Conservation (phyloP, 2,797 vertebrate species). For the Vultur gryphus region DNA sequence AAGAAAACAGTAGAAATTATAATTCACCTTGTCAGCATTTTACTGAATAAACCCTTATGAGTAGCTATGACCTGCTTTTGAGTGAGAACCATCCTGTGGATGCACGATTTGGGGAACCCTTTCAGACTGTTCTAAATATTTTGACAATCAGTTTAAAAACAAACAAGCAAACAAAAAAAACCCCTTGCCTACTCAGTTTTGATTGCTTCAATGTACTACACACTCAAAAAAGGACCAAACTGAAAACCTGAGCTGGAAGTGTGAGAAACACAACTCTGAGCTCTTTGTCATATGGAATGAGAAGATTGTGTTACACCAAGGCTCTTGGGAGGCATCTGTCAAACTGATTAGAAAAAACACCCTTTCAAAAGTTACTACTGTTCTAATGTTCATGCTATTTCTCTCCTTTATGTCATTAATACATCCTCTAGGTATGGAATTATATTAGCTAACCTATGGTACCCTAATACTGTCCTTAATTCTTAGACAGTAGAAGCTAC, state of each 20-base stretch:
- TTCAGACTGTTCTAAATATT: not conserved
- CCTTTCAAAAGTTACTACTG: not conserved
- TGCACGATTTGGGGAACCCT: rapidly evolving
- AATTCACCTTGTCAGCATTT: not conserved
- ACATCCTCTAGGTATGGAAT: not conserved
- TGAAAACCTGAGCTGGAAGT: not conserved
- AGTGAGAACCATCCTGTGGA: not conserved
- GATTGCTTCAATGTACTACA: not conserved
- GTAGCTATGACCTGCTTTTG: not conserved
- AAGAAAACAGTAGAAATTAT: not conserved
- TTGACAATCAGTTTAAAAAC: not conserved
- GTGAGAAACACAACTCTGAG: not conserved
- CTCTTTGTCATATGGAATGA: not conserved
- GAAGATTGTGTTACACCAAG: not conserved
- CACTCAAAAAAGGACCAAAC: not conserved
- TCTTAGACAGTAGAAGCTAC: not conserved
- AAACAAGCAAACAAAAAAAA: not conserved
- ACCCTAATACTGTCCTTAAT: not conserved
- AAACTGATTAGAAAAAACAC: not conserved
- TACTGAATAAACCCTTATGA: not conserved
- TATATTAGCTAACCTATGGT: not conserved
- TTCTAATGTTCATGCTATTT: not conserved
- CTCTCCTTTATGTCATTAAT: not conserved
- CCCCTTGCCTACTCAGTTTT: not conserved
- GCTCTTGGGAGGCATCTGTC: not conserved